Evolutionary conservation across 2,797 vertebrate genomes (phyloP).

Genomic region (Gadopsis bispinosus): DNA sequence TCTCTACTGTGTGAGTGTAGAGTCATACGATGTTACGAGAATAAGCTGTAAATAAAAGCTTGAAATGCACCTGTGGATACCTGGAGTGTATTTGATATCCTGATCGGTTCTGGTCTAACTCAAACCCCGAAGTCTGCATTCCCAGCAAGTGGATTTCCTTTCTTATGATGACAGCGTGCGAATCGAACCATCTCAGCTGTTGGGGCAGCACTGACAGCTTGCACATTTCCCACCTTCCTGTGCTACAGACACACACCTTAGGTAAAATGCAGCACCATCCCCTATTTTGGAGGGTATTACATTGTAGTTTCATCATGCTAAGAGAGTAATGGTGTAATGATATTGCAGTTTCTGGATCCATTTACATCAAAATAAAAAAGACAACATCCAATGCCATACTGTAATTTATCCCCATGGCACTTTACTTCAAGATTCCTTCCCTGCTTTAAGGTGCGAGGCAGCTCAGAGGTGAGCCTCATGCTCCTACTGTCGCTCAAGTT

Average conservation of each 20-base stretch:
- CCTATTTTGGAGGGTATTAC: slow-evolving; percentile 6
- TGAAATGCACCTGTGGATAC: too few species aligned
- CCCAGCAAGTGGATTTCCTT: slow-evolving; percentile 64
- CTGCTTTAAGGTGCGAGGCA: slow-evolving; percentile 52
- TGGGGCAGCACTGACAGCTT: slow-evolving; percentile 59
- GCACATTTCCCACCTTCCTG: slow-evolving; percentile 56
- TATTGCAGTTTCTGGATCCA: slow-evolving; percentile 1
- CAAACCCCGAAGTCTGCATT: slow-evolving; percentile 52
- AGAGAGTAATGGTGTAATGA: neutral
- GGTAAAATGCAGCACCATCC: slow-evolving; percentile 12
- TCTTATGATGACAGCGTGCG: slow-evolving; percentile 53
- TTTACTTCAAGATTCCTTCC: neutral
- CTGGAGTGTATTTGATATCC: slow-evolving; percentile 41
- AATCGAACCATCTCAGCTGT: slow-evolving; percentile 60
- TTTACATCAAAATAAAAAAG: slow-evolving; percentile 9
- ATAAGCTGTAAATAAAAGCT: too few species aligned
- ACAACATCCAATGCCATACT: neutral
- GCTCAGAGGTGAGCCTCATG: slow-evolving; percentile 70
- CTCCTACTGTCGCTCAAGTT: slow-evolving; percentile 68
- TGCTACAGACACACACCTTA: slow-evolving; percentile 56
- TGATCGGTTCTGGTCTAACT: slow-evolving; percentile 64
- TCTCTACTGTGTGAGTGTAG: too few species aligned
- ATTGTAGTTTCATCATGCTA: slow-evolving; percentile 11
- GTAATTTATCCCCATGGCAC: neutral
- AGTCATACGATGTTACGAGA: too few species aligned